Evolutionary conservation across 2,888 invertebrate genomes (phyloP).

Genomic region (Lepidonotus clava): DNA sequence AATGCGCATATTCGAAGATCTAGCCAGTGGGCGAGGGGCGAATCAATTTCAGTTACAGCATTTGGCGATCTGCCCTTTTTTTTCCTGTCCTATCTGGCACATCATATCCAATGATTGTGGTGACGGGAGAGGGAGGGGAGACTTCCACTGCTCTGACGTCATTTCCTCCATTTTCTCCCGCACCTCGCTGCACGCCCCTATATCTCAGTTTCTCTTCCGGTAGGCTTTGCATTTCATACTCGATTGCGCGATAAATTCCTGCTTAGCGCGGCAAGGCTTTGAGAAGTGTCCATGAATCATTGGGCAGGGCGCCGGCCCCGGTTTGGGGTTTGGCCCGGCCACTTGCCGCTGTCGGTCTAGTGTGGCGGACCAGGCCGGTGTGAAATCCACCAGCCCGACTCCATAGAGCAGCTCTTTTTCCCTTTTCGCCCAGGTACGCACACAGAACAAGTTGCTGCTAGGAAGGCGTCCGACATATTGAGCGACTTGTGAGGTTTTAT

Average conservation of each 20-base stretch:
- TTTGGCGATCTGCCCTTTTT: neutral
- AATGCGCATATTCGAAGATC: neutral
- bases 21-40: neutral
- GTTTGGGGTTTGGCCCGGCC: no score
- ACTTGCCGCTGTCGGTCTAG: no score
- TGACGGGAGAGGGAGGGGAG: neutral
- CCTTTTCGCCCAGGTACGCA: no score
- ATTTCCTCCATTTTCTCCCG: neutral
- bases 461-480: no score
- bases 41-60: neutral
- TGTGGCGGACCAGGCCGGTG: no score
- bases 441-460: no score
- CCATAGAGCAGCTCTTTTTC: no score
- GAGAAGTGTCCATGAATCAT: no score
- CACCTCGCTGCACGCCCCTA: neutral
- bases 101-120: neutral
- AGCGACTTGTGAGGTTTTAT: no score
- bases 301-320: no score
- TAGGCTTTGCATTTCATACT: neutral
- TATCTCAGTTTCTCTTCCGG: neutral
- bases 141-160: neutral
- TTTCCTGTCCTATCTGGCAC: neutral
- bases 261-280: neutral
- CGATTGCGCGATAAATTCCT: neutral
- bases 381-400: no score